Evolutionary conservation across 2,797 vertebrate genomes (phyloP).

Genomic region (Sebastes iracundus): DNA sequence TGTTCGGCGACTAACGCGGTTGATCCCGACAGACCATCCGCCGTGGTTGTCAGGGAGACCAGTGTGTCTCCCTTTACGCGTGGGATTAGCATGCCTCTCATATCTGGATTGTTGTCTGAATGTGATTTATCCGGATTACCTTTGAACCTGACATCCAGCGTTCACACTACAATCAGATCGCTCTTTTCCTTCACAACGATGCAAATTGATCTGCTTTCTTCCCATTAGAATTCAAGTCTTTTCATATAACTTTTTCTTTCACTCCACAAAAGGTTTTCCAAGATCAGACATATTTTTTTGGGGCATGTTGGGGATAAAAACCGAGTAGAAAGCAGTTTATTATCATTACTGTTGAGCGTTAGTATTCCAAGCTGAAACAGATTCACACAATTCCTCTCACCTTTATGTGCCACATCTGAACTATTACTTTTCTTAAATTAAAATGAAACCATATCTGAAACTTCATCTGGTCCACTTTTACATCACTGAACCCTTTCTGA

Average conservation of each 20-base stretch:
- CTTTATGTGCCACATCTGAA: background rate
- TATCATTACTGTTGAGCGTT: background rate
- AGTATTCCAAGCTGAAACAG: background rate
- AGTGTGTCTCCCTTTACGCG: background rate
- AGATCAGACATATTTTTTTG: background rate
- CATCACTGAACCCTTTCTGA: background rate
- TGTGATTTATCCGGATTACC: conserved; percentile 60
- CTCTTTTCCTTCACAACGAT: background rate
- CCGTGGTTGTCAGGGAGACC: conserved; percentile 61
- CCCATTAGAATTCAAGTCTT: background rate
- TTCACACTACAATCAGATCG: conserved; percentile 33
- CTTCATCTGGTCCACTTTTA: background rate
- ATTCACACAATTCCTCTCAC: background rate
- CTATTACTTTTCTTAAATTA: background rate
- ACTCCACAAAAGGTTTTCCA: background rate
- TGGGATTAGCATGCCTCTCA: conserved; percentile 41
- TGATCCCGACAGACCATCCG: conserved; percentile 44
- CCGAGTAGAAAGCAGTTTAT: background rate
- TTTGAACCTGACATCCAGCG: conserved; percentile 48
- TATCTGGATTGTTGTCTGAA: conserved; percentile 47
- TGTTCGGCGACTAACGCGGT: conserved; percentile 28
- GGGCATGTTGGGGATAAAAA: background rate
- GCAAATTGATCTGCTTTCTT: background rate
- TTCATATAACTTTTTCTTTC: background rate
- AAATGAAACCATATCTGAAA: background rate